Base-by-base conservation (phyloP, 2,888 invertebrate species). In the Parnassius mnemosyne region DNA sequence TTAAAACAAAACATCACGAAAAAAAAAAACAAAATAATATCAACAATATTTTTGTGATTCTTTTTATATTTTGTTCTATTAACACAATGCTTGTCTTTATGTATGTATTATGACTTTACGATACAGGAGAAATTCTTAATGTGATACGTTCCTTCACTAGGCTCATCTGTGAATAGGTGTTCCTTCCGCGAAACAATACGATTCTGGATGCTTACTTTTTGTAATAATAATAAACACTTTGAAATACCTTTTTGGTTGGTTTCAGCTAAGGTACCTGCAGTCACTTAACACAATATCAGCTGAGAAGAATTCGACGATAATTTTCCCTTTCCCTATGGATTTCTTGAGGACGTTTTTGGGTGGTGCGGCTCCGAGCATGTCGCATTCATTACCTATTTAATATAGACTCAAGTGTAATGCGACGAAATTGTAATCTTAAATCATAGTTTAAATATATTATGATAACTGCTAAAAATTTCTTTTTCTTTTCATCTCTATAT, bases 271-370 rank as follows among this genome's bases (percentile, higher is more conserved):
- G n/a, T 97, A 97, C 81, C 92, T 97, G 50, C 98, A 98, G 90
- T 98, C 98, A 0, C 89, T 98, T 63, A 97, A 94, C 88, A 95
- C 96, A 61, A 97, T 98, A 83, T 97, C 98, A 1, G 96, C 97
- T 0, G 98, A 98, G 88, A 98, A 97, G 89, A 98, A 98, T 84
- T 98, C 97, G 0, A 98, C 98, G 0, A 98, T 98, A 71, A 95
- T 98, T 64, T 98, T 98, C 80, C 98, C 98, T 1, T 89, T 98
- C 70, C 98, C 98, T 0, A 94, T 98, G 87, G 98, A 98, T 77
- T 94, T 95, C 77, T 73, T 94, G 49, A 88, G 93, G 69, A 79
- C 93, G 7, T 92, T 92, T 65, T 72, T 92, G 60, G 79, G 85
- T 1, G 78, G 79, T 16, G 71, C 79, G 10, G 78, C 78, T 9